Conservation (phyloP, 2,888 invertebrate genomes). For the Conops quadrifasciatus region DNA sequence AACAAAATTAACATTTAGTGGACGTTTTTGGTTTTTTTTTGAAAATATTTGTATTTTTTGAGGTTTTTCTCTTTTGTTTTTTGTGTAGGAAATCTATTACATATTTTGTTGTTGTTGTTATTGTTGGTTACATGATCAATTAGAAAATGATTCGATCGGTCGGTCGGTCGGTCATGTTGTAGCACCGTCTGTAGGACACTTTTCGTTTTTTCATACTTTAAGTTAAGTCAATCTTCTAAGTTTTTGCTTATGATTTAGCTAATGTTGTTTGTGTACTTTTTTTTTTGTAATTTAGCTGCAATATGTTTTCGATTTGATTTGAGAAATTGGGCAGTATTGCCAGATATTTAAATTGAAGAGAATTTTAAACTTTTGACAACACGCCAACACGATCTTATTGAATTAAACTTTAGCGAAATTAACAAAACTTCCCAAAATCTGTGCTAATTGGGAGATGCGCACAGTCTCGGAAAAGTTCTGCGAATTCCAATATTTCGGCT, state of each 20-base stretch:
- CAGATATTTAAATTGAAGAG: not conserved
- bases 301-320: conserved; percentile 1
- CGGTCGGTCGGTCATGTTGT: conserved; percentile 43
- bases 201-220: too few relatives aligned
- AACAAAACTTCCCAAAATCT: not conserved
- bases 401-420: not conserved
- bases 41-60: conserved; percentile 27
- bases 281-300: conserved; percentile 25
- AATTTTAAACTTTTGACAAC: not conserved
- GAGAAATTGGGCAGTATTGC: not conserved
- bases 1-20: conserved; percentile 15
- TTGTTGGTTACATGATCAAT: conserved; percentile 8
- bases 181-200: conserved; percentile 64
- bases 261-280: conserved; percentile 34
- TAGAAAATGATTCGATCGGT: conserved; percentile 47
- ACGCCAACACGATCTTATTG: not conserved
- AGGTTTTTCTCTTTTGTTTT: not conserved
- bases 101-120: conserved; percentile 39
- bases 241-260: conserved; percentile 42
- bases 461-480: too few relatives aligned
- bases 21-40: conserved; percentile 45
- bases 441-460: conserved; percentile 32
- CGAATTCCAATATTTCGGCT: too few relatives aligned
- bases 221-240: too few relatives aligned
- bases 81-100: conserved; percentile 36